Evolutionary conservation across 2,113 vertebrate species (phyloP).

Genomic region (Bostrychus sinensis): DNA sequence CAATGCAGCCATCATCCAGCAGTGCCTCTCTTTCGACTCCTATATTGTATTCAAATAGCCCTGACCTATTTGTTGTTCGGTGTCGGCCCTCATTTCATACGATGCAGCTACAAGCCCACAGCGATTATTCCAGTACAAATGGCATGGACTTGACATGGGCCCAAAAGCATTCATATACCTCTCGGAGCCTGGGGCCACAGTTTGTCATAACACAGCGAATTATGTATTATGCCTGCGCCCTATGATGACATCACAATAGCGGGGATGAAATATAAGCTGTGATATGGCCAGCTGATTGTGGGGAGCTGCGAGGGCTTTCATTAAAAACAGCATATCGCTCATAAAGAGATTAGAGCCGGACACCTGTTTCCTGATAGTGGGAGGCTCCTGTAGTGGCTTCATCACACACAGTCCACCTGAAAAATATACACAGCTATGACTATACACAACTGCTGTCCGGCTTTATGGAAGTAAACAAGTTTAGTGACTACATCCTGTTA

Average conservation of each 20-base stretch:
- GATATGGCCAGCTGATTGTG: conserved; percentile 83
- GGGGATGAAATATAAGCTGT: conserved; percentile 84
- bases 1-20: conserved; percentile 21
- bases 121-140: conserved; percentile 77
- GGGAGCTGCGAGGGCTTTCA: conserved; percentile 83
- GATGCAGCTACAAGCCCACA: conserved; percentile 66
- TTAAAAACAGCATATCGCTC: conserved; percentile 85
- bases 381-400: conserved; percentile 74
- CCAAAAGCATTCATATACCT: conserved; percentile 78
- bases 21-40: conserved; percentile 65
- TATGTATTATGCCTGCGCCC: conserved; percentile 81
- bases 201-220: conserved; percentile 84
- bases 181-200: conserved; percentile 68
- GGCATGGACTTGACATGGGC: conserved; percentile 75
- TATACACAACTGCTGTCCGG: conserved; percentile 18
- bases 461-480: conserved; percentile 18
- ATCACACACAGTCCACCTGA: conserved; percentile 70
- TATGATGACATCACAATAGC: conserved; percentile 84
- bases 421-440: conserved; percentile 56
- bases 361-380: conserved; percentile 77
- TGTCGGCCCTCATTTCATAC: conserved; percentile 66
- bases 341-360: conserved; percentile 85
- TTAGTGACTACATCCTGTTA: not conserved
- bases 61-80: conserved; percentile 72
- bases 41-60: conserved; percentile 71